phyloP scores from a whole-genome alignment of 2,113 vertebrate genomes.

The Corydoras sp. region DNA sequence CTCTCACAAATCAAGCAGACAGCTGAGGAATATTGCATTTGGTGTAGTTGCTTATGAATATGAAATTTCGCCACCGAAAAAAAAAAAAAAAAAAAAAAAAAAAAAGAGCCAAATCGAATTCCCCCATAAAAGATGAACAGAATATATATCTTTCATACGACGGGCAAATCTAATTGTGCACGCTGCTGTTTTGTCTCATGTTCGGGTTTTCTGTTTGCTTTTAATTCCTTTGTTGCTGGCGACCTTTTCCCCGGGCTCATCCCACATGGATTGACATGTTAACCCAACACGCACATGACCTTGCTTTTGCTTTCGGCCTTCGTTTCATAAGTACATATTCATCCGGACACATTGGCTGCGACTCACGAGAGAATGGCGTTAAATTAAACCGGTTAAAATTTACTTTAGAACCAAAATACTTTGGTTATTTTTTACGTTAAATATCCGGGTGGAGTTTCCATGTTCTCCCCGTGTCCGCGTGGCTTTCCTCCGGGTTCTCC shows the following conservation, averaged over 20 bases:
- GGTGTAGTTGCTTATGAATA: constrained; percentile 31
- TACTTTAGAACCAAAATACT: too few species aligned
- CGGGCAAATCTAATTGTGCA: background rate
- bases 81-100: background rate
- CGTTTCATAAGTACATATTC: constrained; percentile 40
- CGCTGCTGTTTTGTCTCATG: background rate
- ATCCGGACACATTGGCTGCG: background rate
- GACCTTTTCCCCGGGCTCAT: constrained; percentile 18
- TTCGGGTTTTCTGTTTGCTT: constrained; percentile 10
- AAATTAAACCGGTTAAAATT: too few species aligned
- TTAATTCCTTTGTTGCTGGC: constrained; percentile 27
- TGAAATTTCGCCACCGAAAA: constrained; percentile 17
- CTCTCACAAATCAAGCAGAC: background rate
- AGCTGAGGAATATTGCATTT: constrained; percentile 16
- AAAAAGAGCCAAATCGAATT: constrained; percentile 21
- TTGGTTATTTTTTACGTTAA: too few species aligned
- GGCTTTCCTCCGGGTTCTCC: too few species aligned
- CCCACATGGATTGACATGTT: constrained; percentile 45
- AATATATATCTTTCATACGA: background rate
- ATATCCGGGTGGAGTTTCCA: too few species aligned
- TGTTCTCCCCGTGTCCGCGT: too few species aligned
- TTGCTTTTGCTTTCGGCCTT: constrained; percentile 64
- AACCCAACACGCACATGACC: constrained; percentile 54
- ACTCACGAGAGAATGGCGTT: background rate
- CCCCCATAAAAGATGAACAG: constrained; percentile 1